Evolutionary conservation across 2,113 vertebrate species (phyloP).

Genomic region (Varanus komodoensis): DNA sequence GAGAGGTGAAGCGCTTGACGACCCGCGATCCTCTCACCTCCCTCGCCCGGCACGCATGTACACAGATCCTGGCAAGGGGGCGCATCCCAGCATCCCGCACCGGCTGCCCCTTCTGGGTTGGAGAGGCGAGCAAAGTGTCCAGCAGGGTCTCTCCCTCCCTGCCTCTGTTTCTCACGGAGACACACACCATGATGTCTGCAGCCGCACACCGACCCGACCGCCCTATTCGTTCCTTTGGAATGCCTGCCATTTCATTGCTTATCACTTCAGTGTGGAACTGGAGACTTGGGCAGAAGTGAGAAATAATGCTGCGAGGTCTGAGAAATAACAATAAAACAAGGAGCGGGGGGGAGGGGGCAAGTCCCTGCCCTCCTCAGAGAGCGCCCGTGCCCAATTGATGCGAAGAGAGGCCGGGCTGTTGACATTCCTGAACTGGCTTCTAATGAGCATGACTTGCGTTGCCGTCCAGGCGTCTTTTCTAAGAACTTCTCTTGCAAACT

Average conservation of each 20-base stretch:
- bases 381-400: not conserved
- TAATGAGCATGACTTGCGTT: too few relatives aligned
- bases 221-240: not conserved
- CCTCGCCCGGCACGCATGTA: not conserved
- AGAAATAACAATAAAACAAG: not conserved
- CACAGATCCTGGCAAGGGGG: not conserved
- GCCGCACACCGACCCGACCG: not conserved
- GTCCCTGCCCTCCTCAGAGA: not conserved
- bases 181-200: not conserved
- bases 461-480: too few relatives aligned
- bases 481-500: too few relatives aligned
- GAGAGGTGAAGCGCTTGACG: not conserved
- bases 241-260: not conserved
- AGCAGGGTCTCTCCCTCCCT: not conserved
- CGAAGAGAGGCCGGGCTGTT: not conserved
- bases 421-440: too few relatives aligned
- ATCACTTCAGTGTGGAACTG: not conserved
- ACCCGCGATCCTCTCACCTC: not conserved
- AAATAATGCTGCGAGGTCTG: not conserved
- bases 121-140: not conserved
- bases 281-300: not conserved
- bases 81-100: not conserved
- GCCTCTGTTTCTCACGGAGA: not conserved
- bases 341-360: not conserved
- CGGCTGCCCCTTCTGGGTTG: not conserved